Evolutionary conservation across 2,888 invertebrate genomes (phyloP).

Genomic region (Eupithecia exiguata): DNA sequence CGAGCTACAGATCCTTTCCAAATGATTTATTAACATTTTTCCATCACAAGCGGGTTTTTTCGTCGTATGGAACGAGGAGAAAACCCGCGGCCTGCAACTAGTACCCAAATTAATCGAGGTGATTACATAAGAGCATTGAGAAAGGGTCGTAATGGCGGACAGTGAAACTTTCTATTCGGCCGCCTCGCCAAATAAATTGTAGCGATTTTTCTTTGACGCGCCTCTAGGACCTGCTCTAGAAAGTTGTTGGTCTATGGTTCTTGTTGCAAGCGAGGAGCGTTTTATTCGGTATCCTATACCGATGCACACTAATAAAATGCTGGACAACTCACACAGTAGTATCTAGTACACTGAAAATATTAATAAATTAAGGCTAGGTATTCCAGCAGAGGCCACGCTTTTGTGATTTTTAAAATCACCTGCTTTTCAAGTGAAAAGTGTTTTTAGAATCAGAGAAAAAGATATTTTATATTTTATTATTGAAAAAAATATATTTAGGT

Average conservation of each 20-base stretch:
- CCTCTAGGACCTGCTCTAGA: slow-evolving; percentile 55
- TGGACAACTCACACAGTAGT: too few species aligned
- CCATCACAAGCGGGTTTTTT: neutral
- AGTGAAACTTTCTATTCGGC: slow-evolving; percentile 66
- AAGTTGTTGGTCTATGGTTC: slow-evolving; percentile 57
- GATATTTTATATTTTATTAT: too few species aligned
- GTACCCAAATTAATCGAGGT: slow-evolving; percentile 53
- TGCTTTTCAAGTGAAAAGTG: too few species aligned
- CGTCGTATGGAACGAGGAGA: neutral
- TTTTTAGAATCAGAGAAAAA: too few species aligned
- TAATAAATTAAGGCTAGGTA: too few species aligned
- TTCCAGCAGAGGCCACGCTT: too few species aligned
- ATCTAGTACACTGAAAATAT: too few species aligned
- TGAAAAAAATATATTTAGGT: too few species aligned
- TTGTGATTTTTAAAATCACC: too few species aligned
- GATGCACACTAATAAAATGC: too few species aligned
- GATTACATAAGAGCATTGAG: slow-evolving; percentile 59
- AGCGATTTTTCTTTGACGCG: slow-evolving; percentile 79
- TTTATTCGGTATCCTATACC: neutral
- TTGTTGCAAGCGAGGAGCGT: slow-evolving; percentile 14
- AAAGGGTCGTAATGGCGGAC: slow-evolving; percentile 63
- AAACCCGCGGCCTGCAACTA: neutral
- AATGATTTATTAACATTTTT: neutral
- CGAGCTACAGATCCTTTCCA: too few species aligned
- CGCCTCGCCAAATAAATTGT: slow-evolving; percentile 73